phyloP scores from a whole-genome alignment of 2,888 invertebrate genomes.

The Magallana nippona region DNA sequence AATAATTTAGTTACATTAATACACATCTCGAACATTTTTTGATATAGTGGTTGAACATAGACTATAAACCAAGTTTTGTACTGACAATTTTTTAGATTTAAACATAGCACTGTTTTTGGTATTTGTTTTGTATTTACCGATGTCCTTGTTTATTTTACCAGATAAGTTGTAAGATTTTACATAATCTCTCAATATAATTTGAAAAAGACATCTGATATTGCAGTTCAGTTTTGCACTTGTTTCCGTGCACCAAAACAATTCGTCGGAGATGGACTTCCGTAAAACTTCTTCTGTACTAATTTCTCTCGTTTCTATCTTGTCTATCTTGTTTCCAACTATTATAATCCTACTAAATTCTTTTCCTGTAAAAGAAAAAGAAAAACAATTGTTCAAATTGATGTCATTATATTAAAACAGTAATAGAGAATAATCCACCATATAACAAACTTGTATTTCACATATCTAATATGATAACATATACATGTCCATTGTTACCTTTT shows the following conservation, averaged over 20 bases:
- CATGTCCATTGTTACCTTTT: conserved; percentile 26
- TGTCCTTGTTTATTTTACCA: neutral
- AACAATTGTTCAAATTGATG: neutral
- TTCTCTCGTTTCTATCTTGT: neutral
- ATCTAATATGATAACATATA: too few species aligned
- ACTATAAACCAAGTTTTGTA: neutral
- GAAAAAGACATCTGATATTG: conserved; percentile 18
- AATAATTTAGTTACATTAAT: neutral
- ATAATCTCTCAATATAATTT: conserved; percentile 14
- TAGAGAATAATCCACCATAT: too few species aligned
- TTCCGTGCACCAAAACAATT: neutral
- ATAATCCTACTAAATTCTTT: neutral
- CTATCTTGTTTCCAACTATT: conserved; percentile 21
- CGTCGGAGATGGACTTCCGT: neutral
- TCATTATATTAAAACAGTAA: neutral
- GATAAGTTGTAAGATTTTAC: neutral
- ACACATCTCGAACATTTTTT: neutral
- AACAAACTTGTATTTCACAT: too few species aligned
- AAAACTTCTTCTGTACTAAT: conserved; percentile 19
- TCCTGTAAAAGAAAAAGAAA: neutral
- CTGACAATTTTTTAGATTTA: neutral
- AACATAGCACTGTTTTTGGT: neutral
- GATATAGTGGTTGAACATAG: neutral
- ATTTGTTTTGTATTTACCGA: neutral
- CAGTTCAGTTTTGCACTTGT: conserved; percentile 25